Conservation (phyloP, 2,888 invertebrate species). For the Galerucella pusilla region DNA sequence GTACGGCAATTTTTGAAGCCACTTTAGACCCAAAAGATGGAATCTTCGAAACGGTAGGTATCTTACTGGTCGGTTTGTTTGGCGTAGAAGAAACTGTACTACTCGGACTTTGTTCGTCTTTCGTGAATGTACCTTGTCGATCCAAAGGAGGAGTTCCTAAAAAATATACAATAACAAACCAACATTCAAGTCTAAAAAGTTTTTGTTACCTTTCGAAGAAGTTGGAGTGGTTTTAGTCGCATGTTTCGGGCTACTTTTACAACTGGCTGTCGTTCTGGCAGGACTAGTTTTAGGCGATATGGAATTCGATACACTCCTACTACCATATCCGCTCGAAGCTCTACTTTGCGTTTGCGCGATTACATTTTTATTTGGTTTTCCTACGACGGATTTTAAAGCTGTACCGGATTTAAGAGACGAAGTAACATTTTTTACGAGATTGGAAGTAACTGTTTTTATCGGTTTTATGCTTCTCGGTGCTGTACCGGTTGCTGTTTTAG, state of each 20-base stretch:
- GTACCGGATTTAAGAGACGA: slow-evolving; percentile 48
- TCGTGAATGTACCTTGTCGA: slow-evolving; percentile 92
- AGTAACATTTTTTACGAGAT: slow-evolving; percentile 60
- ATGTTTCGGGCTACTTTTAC: slow-evolving; percentile 48
- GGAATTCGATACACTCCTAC: slow-evolving; percentile 38
- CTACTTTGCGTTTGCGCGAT: slow-evolving; percentile 43
- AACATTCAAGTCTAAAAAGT: not conserved
- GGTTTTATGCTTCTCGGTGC: slow-evolving; percentile 56
- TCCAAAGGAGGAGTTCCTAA: slow-evolving; percentile 69
- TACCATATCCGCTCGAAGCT: slow-evolving; percentile 51
- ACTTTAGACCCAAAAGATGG: slow-evolving; percentile 56
- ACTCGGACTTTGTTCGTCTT: slow-evolving; percentile 72
- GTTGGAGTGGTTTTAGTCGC: slow-evolving; percentile 30
- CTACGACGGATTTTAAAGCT: slow-evolving; percentile 44
- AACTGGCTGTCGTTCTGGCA: slow-evolving; percentile 40
- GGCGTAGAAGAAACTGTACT: slow-evolving; percentile 54
- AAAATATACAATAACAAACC: not conserved
- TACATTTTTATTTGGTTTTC: slow-evolving; percentile 39
- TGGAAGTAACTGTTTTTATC: slow-evolving; percentile 58
- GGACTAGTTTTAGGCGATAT: slow-evolving; percentile 51
- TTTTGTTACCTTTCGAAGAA: slow-evolving; percentile 34
- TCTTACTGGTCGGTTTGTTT: slow-evolving; percentile 50
- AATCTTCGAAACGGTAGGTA: slow-evolving; percentile 50
- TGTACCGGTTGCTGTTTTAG: slow-evolving; percentile 53
- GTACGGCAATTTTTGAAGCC: slow-evolving; percentile 37